phyloP scores from a whole-genome alignment of 2,113 vertebrate species.

The Cyprinodon tularosa region DNA sequence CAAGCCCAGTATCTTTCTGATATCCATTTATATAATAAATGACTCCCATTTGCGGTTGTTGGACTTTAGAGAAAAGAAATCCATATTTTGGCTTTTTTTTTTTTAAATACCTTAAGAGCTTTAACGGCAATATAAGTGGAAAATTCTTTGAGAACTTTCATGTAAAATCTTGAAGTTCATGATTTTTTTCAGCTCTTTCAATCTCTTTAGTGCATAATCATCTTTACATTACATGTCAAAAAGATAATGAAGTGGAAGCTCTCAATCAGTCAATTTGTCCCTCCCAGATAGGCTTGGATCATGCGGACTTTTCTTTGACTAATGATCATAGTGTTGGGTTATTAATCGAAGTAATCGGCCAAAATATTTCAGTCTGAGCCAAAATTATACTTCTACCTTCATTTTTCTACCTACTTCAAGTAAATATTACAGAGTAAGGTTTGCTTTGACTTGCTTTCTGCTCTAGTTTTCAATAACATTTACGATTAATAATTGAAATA shows the following conservation, averaged over 20 bases:
- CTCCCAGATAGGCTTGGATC: slow-evolving; percentile 22
- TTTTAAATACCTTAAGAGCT: too few species aligned
- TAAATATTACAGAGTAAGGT: slow-evolving; percentile 10
- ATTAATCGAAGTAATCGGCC: slow-evolving; percentile 75
- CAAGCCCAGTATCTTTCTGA: too few species aligned
- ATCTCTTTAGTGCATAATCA: slow-evolving; percentile 40
- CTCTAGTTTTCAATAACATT: not conserved
- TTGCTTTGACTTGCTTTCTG: not conserved
- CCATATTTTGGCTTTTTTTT: not conserved
- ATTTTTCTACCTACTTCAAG: slow-evolving; percentile 3
- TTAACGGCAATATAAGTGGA: not conserved
- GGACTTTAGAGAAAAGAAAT: not conserved
- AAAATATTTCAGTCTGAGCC: slow-evolving; percentile 50
- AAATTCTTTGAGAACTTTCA: not conserved
- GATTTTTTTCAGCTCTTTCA: not conserved
- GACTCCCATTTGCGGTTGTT: too few species aligned
- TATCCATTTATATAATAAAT: too few species aligned
- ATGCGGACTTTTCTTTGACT: slow-evolving; percentile 62
- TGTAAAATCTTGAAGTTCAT: slow-evolving; percentile 2
- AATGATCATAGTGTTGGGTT: slow-evolving; percentile 58
- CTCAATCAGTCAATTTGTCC: slow-evolving; percentile 67
- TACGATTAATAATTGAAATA: too few species aligned
- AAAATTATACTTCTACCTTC: slow-evolving; percentile 23
- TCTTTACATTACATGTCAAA: slow-evolving; percentile 43
- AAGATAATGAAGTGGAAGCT: slow-evolving; percentile 70